These are phyloP conservation scores for Scaptodrosophila latifasciaeformis DNA, from an alignment of 2,888 invertebrate genomes.

Conservation along the genomic window DNA sequence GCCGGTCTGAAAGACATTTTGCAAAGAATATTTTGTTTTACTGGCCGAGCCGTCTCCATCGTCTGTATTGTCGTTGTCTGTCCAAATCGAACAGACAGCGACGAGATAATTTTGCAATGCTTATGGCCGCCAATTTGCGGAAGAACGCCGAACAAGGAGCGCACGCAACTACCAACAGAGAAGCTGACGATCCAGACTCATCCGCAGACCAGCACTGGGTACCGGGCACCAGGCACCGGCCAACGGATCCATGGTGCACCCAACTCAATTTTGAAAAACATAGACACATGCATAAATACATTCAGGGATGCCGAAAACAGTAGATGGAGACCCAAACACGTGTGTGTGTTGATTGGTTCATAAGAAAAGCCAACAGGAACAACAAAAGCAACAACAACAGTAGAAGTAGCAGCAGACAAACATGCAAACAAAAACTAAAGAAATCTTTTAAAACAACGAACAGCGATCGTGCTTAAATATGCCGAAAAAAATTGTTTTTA, in stretches of 20 bases:
- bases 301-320: not conserved
- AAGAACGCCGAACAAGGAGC: slow-evolving; percentile 59
- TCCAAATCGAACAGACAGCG: slow-evolving; percentile 56
- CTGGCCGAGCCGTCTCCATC: slow-evolving; percentile 6
- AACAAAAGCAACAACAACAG: too few species aligned
- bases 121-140: slow-evolving; percentile 66
- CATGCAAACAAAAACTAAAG: slow-evolving; percentile 35
- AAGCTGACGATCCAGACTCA: slow-evolving; percentile 22
- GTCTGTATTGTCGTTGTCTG: slow-evolving; percentile 23
- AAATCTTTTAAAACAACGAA: slow-evolving; percentile 63
- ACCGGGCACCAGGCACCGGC: not conserved
- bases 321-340: slow-evolving; percentile 29
- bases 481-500: slow-evolving; percentile 38
- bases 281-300: slow-evolving; percentile 8
- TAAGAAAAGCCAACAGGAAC: slow-evolving; percentile 51
- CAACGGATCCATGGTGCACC: slow-evolving; percentile 11
- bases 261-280: slow-evolving; percentile 23
- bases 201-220: slow-evolving; percentile 10
- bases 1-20: slow-evolving; percentile 46
- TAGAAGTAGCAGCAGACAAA: slow-evolving; percentile 20
- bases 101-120: slow-evolving; percentile 67
- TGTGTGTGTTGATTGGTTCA: slow-evolving; percentile 67
- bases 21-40: slow-evolving; percentile 39
- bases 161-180: slow-evolving; percentile 40
- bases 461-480: slow-evolving; percentile 64